Evolutionary conservation across 2,797 vertebrate genomes (phyloP), one percentile per base, ranked within the genome.

Genomic region (Enteromius unitaeniatus): DNA sequence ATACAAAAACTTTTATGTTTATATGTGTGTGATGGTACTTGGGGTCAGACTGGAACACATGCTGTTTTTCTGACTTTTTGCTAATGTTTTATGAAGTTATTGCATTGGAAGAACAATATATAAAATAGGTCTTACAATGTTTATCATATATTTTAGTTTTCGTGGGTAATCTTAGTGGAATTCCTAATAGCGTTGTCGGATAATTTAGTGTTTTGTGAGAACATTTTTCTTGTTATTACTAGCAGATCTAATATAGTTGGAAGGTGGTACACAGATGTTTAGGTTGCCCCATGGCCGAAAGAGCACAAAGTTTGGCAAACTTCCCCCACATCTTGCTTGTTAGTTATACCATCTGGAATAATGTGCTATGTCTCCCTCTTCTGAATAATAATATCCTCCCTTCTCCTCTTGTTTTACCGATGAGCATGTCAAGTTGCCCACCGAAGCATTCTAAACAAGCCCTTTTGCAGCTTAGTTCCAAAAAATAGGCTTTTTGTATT

Each of bases 1-100:
- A 70, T 70, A 75, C 53, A 11, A 86, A 83, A 72, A 75, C 15
- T 68, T 45, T 6, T 73, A 58, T 86, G 68, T 83, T 55, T 47
- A 26, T 81, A 19, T 58, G 47, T 42, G 51, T 84, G 82, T 69
- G 74, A 69, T 1, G 34, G 77, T 8, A 8, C 62, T 58, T 23
- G 40, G 74, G 67, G 49, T 78, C 58, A 83, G 78, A 26, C 15
- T 53, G 53, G 67, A 34, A 86, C 62, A 15, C 42, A 62, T 65
- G 42, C 2, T 78, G 58, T 73, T 62, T 58, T 51, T 23, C 37
- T 51, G 28, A 67, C 3, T 78, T 68, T 34, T 31, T 53, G 58
- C 21, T 0, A 69, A 65, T 64, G 3, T 34, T 47, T 65, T 64
- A n/a, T n/a, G 13, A 31, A 65, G 76, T 21, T 47, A 49, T 45